These are phyloP conservation scores for Steromphala cineraria DNA, from an alignment of 2,888 invertebrate genomes.

Conservation along the genomic window DNA sequence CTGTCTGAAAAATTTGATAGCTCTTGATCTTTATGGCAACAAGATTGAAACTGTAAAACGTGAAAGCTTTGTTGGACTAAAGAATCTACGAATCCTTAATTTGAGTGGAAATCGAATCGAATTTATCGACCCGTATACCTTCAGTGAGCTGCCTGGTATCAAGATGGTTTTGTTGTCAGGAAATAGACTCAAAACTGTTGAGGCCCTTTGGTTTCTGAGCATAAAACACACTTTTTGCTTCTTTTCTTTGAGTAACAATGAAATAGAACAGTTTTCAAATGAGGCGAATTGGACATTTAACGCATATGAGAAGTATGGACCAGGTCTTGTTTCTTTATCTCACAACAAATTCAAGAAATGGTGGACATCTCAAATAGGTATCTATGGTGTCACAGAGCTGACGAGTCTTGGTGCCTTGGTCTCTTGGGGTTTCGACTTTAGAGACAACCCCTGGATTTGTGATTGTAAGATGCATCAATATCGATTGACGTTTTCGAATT, in stretches of 20 bases:
- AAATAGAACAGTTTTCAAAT: not conserved
- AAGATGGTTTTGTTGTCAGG: not conserved
- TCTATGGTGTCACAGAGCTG: not conserved
- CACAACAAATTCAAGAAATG: not conserved
- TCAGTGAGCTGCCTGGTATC: not conserved
- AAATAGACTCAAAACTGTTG: not conserved
- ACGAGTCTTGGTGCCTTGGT: not conserved
- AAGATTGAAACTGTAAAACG: not conserved
- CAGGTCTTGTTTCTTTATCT: not conserved
- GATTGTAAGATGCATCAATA: not conserved
- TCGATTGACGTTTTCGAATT: not conserved
- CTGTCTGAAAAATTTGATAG: conserved; percentile 1
- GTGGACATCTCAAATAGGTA: not conserved
- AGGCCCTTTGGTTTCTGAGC: not conserved
- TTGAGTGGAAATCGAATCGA: not conserved
- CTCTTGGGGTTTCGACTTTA: not conserved
- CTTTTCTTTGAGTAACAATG: not conserved
- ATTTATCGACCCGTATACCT: not conserved
- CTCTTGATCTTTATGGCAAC: not conserved
- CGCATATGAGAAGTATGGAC: not conserved
- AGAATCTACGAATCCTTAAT: not conserved
- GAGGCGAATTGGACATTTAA: not conserved
- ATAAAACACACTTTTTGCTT: not conserved
- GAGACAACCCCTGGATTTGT: not conserved
- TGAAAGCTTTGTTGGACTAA: not conserved